Conservation (phyloP, 37 sponge, comb jelly and placozoan genomes). For the Spongilla lacustris region DNA sequence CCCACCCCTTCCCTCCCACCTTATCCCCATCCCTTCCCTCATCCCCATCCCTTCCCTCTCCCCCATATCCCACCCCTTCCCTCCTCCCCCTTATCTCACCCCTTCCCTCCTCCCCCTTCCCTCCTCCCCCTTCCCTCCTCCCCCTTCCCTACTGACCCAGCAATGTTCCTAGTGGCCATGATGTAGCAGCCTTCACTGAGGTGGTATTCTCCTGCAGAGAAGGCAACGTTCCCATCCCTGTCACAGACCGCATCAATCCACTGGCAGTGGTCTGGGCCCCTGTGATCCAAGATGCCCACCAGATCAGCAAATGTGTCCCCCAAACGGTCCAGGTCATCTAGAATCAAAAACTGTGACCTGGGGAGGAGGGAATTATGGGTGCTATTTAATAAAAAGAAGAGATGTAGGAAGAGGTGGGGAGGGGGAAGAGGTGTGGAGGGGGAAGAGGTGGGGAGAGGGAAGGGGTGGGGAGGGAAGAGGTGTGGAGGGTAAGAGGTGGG, state of each 20-base stretch:
- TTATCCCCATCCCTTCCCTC: too few relatives aligned
- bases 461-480: neutral
- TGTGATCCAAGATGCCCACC: constrained; percentile 33
- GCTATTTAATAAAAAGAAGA: too few relatives aligned
- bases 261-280: constrained; percentile 48
- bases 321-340: constrained; percentile 64
- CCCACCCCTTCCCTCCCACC: too few relatives aligned
- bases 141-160: constrained; percentile 5
- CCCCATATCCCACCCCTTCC: too few relatives aligned
- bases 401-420: neutral
- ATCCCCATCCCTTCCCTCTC: too few relatives aligned
- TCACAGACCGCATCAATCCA: constrained; percentile 59
- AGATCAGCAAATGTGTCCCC: constrained; percentile 41
- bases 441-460: neutral
- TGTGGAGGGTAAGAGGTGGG: too few relatives aligned
- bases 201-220: constrained; percentile 63
- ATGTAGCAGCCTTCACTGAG: constrained; percentile 44
- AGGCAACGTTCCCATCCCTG: constrained; percentile 15
- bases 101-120: too few relatives aligned
- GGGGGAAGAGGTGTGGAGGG: neutral
- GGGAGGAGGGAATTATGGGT: neutral
- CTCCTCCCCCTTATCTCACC: neutral
- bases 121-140: neutral
- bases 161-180: constrained; percentile 30
- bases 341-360: constrained; percentile 48